Evolutionary conservation across 2,113 vertebrate species (phyloP).

Genomic region (Malaclemys terrapin): DNA sequence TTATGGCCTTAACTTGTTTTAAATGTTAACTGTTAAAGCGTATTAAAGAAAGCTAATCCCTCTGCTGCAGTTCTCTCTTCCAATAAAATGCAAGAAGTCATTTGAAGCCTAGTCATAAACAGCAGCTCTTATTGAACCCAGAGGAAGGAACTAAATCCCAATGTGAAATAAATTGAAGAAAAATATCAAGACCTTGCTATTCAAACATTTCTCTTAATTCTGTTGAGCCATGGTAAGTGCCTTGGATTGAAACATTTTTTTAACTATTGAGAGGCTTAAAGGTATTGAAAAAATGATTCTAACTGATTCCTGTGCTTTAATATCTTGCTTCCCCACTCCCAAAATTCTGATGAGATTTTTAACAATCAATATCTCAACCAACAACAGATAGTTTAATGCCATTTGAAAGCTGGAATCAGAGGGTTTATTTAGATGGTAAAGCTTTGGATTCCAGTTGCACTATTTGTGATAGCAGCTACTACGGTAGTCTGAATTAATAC

Average conservation of each 20-base stretch:
- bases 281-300: neutral
- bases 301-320: neutral
- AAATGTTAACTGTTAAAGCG: neutral
- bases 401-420: neutral
- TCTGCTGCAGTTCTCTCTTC: neutral
- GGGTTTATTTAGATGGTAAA: neutral
- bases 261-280: neutral
- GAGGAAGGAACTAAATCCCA: neutral
- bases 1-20: neutral
- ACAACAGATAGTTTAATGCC: neutral
- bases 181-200: neutral
- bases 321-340: neutral
- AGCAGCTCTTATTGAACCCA: neutral
- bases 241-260: neutral
- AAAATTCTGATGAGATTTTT: neutral
- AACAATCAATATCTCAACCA: neutral
- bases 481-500: neutral
- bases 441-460: neutral
- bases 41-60: neutral
- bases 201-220: neutral
- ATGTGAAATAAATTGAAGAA: neutral
- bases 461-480: neutral
- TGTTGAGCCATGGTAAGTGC: neutral
- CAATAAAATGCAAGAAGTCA: neutral
- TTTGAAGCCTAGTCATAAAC: neutral